These are phyloP conservation scores for Calliphora vomitoria DNA, from an alignment of 2,888 invertebrate genomes.

Conservation along the genomic window DNA sequence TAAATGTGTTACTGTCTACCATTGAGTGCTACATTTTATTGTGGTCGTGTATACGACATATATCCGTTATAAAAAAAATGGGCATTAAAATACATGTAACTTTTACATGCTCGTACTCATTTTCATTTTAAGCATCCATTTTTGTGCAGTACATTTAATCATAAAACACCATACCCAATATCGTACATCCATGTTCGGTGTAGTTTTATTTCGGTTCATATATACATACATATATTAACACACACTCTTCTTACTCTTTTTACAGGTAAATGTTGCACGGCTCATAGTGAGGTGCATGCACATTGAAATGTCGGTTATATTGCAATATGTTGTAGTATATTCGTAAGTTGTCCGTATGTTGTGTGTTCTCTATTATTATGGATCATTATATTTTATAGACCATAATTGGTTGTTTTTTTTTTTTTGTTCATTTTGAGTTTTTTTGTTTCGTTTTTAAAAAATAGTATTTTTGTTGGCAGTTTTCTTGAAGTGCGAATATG, in stretches of 20 bases:
- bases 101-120: constrained; percentile 22
- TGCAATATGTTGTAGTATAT: constrained; percentile 46
- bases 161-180: constrained; percentile 17
- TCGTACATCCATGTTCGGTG: constrained; percentile 11
- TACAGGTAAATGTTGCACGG: constrained; percentile 46
- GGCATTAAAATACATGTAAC: constrained; percentile 30
- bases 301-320: constrained; percentile 33
- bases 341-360: constrained; percentile 49
- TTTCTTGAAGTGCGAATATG: constrained; percentile 29
- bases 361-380: constrained; percentile 83
- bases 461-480: constrained; percentile 1
- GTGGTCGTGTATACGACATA: constrained; percentile 33
- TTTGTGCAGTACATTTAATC: constrained; percentile 49
- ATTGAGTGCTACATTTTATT: not conserved
- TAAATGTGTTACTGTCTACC: not conserved
- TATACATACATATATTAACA: not conserved
- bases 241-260: constrained; percentile 14
- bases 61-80: constrained; percentile 52
- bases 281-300: constrained; percentile 51
- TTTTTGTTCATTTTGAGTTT: constrained; percentile 34
- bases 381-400: constrained; percentile 84
- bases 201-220: constrained; percentile 25
- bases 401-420: constrained; percentile 80
- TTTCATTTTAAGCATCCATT: constrained; percentile 45
- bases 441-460: constrained; percentile 28